Evolutionary conservation across 2,113 vertebrate species (phyloP).

Genomic region (Onychostoma macrolepis): DNA sequence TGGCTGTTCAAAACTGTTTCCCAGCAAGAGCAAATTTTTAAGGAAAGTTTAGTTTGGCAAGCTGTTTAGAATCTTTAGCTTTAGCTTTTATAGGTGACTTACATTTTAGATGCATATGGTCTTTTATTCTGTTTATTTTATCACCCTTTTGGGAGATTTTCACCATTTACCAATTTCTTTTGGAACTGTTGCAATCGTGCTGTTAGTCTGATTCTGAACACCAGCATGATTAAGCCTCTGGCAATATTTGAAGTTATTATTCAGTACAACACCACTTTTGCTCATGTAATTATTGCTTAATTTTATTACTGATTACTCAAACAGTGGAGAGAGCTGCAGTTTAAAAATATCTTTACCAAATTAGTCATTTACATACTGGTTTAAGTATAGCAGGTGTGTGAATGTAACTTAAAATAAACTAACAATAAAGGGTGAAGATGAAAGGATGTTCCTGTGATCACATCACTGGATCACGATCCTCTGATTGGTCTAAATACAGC

Average conservation of each 20-base stretch:
- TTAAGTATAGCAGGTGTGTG: not conserved
- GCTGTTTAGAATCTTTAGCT: too few species aligned
- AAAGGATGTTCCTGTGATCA: constrained; percentile 13
- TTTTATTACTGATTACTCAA: constrained; percentile 3
- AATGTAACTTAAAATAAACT: not conserved
- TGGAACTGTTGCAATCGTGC: too few species aligned
- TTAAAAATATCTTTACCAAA: not conserved
- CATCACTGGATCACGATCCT: constrained; percentile 10
- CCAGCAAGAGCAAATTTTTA: too few species aligned
- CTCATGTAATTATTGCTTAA: not conserved
- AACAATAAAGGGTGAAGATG: not conserved
- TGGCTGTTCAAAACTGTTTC: too few species aligned
- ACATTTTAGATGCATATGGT: too few species aligned
- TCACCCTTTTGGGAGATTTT: not conserved
- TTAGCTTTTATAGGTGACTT: too few species aligned
- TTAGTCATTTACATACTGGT: not conserved
- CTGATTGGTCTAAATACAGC: constrained; percentile 50
- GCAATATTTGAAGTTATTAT: not conserved
- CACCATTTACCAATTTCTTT: not conserved
- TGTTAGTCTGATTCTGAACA: not conserved
- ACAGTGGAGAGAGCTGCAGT: not conserved
- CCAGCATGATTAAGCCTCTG: not conserved
- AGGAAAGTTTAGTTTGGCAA: too few species aligned
- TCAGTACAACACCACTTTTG: not conserved
- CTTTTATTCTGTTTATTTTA: not conserved